Evolutionary conservation across 2,797 vertebrate genomes (phyloP).

Genomic region (Botia almorhae): DNA sequence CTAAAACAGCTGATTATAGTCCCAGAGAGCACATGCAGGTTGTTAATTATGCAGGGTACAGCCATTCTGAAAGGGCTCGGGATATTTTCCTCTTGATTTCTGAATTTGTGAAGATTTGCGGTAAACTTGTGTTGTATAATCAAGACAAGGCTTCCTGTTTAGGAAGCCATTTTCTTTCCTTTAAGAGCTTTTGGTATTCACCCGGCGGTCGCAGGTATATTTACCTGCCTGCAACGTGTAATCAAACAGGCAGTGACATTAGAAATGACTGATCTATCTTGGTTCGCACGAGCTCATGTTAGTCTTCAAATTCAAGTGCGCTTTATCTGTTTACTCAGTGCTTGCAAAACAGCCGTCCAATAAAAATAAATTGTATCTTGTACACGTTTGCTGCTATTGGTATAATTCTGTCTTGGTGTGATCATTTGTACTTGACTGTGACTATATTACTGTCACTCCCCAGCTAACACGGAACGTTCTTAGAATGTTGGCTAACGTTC

Average conservation of each 20-base stretch:
- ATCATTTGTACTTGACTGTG: constrained; percentile 22
- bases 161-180: constrained; percentile 20
- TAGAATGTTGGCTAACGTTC: too few species aligned
- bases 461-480: too few species aligned
- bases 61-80: constrained; percentile 70
- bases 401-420: constrained; percentile 27
- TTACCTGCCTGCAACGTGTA: constrained; percentile 45
- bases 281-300: neutral
- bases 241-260: constrained; percentile 41
- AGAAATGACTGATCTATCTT: constrained; percentile 27
- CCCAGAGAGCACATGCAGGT: constrained; percentile 37
- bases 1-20: constrained; percentile 56
- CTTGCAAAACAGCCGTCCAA: constrained; percentile 35
- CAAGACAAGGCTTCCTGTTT: constrained; percentile 19
- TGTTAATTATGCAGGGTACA: constrained; percentile 66
- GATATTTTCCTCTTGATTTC: constrained; percentile 71
- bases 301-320: constrained; percentile 12
- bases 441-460: neutral
- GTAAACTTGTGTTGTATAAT: constrained; percentile 18
- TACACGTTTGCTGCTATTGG: constrained; percentile 27
- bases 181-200: constrained; percentile 36
- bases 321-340: constrained; percentile 38
- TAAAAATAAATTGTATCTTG: constrained; percentile 41
- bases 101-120: constrained; percentile 66
- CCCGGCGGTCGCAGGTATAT: constrained; percentile 11